Evolutionary conservation across 1,140 invertebrate genomes (phyloP).

Genomic region (Neoseiulus cucumeris): DNA sequence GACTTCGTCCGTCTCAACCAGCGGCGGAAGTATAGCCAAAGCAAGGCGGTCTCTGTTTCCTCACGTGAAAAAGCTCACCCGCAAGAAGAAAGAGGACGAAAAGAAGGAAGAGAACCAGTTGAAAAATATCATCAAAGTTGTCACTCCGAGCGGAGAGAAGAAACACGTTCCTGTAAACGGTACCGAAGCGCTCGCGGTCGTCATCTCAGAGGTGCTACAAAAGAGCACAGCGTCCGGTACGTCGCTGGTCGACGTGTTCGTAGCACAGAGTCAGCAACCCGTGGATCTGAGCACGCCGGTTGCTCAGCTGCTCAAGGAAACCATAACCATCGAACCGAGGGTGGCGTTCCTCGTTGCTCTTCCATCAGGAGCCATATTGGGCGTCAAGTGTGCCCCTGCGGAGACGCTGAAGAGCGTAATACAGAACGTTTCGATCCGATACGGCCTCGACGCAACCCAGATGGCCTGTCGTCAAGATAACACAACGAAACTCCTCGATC

Average conservation of each 20-base stretch:
- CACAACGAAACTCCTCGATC: not conserved
- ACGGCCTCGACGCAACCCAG: constrained; percentile 1
- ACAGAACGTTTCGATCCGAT: not conserved
- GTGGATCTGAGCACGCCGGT: not conserved
- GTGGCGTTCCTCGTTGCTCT: not conserved
- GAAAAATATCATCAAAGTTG: not conserved
- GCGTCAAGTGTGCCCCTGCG: not conserved
- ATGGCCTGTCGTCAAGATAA: not conserved
- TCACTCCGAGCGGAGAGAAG: not conserved
- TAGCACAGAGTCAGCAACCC: constrained; percentile 1
- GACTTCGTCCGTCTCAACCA: constrained; percentile 1
- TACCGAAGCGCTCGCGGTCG: not conserved
- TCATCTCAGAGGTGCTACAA: not conserved
- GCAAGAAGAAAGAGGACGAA: constrained; percentile 3
- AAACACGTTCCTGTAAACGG: not conserved
- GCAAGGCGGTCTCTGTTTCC: not conserved
- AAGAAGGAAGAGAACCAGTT: not conserved
- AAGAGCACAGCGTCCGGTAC: not conserved
- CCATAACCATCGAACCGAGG: not conserved
- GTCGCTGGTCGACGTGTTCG: not conserved
- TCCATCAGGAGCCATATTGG: not conserved
- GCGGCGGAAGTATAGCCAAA: constrained; percentile 9
- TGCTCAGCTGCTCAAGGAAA: not conserved
- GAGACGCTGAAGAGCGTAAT: not conserved
- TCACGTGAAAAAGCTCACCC: not conserved